Evolutionary conservation across 2,113 vertebrate species (phyloP), one percentile per base, ranked within the genome.

Genomic region (Pachycephala philippinensis): DNA sequence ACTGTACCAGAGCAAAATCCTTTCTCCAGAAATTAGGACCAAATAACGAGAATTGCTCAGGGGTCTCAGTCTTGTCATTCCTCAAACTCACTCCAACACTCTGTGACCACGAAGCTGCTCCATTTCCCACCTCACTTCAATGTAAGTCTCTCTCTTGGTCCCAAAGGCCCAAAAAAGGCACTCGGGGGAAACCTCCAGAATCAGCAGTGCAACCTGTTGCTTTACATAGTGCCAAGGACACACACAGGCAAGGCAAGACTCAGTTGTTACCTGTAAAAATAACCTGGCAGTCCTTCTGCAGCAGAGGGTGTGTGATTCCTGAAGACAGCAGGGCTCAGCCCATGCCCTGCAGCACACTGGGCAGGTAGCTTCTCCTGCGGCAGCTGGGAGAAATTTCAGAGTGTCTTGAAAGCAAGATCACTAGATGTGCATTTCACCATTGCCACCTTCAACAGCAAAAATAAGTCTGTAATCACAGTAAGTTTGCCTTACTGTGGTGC

Each of bases 291-390:
- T 10, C 39, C 47, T 50, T 50, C 35, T 39, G 22, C 11, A 7
- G 10, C 5, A 4, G 8, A 5, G 10, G 11, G 10, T 9, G 6
- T 13, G 27, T 9, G 47, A 35, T 6, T 68, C 20, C 33, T 42
- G 68, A 50, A 15, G 30, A 20, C 24, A 78, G 33, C 0, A 0
- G 50, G 26, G n/a, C 15, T 39, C 45, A 84, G 54, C 24, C 39
- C 0, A 0, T 84, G 39, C 28, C 47, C 33, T 45, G 35, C 18
- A 50, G 14, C 1, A 1, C 11, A 10, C 17, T 75, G 53, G 33
- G 35, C 64, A 60, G 1, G 9, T 39, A 50, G 24, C 28, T 60
- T 64, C 35, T 92, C 24, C 61, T 28, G 12, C 1, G 0, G 60
- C 15, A 76, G 27, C 17, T 61, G 27, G 13, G 27, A 81, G 13